These are phyloP conservation scores for Caprella mutica DNA, from an alignment of 2,888 invertebrate genomes.

Conservation along the genomic window DNA sequence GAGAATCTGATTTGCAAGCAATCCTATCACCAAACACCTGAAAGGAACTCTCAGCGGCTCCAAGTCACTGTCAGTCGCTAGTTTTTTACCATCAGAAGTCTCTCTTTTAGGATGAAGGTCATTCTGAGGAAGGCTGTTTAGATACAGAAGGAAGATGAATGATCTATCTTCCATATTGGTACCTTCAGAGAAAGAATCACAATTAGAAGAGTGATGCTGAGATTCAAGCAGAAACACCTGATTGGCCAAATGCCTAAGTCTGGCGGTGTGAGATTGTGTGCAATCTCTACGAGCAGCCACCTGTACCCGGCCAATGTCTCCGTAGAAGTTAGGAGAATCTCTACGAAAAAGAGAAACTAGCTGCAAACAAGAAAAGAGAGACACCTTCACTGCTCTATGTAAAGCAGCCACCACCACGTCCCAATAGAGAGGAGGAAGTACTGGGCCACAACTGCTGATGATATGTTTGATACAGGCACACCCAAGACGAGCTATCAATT, in stretches of 20 bases:
- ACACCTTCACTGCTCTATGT: conserved; percentile 44
- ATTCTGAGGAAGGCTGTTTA: conserved; percentile 34
- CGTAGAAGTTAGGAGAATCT: conserved; percentile 87
- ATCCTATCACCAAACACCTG: conserved; percentile 71
- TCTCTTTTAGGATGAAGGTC: neutral
- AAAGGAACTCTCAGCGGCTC: conserved; percentile 65
- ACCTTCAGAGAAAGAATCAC: conserved; percentile 30
- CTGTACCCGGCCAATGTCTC: conserved; percentile 72
- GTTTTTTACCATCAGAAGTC: neutral
- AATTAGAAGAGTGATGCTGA: conserved; percentile 41
- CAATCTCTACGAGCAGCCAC: conserved; percentile 83
- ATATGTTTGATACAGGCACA: conserved; percentile 62
- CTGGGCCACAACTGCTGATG: conserved; percentile 21
- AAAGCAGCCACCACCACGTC: conserved; percentile 26
- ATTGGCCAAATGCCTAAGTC: conserved; percentile 75
- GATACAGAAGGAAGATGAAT: conserved; percentile 76
- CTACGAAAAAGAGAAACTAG: conserved; percentile 79
- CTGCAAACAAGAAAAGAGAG: conserved; percentile 73
- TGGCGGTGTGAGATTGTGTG: conserved; percentile 66
- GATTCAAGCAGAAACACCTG: conserved; percentile 59
- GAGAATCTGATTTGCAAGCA: conserved; percentile 82
- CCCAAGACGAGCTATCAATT: conserved; percentile 78
- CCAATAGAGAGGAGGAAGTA: conserved; percentile 19
- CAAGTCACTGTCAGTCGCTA: neutral
- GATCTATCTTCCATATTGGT: conserved; percentile 59